Conservation (phyloP, 2,797 vertebrate species). For the Lutjanus argentimaculatus region DNA sequence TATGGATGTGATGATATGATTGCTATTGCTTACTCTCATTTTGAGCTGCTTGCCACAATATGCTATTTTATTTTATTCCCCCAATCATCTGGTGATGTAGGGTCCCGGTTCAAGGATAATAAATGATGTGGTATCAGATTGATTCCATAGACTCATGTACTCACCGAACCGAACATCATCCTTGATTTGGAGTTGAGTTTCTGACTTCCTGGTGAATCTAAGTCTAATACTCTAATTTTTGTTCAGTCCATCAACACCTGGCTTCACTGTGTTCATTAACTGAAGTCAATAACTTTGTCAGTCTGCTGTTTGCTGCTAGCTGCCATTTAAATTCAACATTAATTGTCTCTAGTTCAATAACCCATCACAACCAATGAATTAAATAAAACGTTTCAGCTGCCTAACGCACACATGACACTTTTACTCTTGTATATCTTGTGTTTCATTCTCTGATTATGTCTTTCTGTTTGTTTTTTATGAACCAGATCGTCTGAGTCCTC, state of each 20-base stretch:
- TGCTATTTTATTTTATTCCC: too few relatives aligned
- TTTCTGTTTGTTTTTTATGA: conserved; percentile 43
- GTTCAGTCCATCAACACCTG: not conserved
- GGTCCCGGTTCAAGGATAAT: too few relatives aligned
- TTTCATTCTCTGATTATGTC: conserved; percentile 6
- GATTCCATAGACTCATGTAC: too few relatives aligned
- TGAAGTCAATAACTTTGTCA: not conserved
- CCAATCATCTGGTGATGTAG: too few relatives aligned
- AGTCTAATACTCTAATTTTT: not conserved
- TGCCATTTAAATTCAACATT: not conserved
- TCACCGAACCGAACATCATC: too few relatives aligned
- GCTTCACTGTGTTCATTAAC: not conserved
- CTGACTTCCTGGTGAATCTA: not conserved
- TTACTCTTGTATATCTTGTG: not conserved
- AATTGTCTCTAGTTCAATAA: not conserved
- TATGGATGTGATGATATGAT: too few relatives aligned
- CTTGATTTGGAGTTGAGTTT: too few relatives aligned
- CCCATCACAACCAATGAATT: not conserved
- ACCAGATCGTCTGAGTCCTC: conserved; percentile 92
- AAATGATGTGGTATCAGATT: too few relatives aligned
- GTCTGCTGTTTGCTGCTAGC: not conserved
- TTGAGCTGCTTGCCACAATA: too few relatives aligned
- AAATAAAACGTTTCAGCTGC: too few relatives aligned
- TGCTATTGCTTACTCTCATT: too few relatives aligned
- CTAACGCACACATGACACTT: not conserved